A percentile compares a stretch with the other conserved stretches of the same genome.
Evolutionary conservation across 1,140 invertebrate species (phyloP).

Genomic region (Drosophila ananassae): DNA sequence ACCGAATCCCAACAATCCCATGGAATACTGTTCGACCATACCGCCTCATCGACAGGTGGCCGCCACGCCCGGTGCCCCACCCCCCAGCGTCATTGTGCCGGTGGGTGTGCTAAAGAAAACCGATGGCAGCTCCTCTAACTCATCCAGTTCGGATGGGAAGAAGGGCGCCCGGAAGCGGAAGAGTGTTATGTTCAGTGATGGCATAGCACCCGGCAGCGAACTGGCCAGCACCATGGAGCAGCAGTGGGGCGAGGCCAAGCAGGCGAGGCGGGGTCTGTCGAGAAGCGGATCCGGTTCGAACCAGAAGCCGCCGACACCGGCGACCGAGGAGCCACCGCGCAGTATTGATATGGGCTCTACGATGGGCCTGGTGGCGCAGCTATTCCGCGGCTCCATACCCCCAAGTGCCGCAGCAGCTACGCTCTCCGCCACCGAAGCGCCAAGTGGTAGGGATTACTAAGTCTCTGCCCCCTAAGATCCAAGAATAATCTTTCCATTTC

Average conservation of each 20-base stretch:
- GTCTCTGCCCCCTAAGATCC: neutral
- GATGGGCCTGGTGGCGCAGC: constrained; percentile 70
- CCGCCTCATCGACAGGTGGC: constrained; percentile 91
- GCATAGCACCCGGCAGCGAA: constrained; percentile 95
- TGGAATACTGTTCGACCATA: constrained; percentile 95
- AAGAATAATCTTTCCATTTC: neutral
- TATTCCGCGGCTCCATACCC: constrained; percentile 79
- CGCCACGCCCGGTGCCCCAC: constrained; percentile 85
- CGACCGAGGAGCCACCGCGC: constrained; percentile 33
- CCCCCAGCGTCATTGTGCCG: constrained; percentile 93
- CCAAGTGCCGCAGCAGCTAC: constrained; percentile 72
- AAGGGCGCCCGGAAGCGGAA: constrained; percentile 85
- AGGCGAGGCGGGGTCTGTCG: constrained; percentile 61
- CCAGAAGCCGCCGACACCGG: constrained; percentile 72
- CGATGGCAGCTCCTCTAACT: constrained; percentile 84
- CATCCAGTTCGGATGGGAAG: constrained; percentile 79
- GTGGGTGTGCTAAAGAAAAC: constrained; percentile 92
- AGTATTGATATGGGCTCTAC: constrained; percentile 67
- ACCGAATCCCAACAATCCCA: constrained; percentile 95
- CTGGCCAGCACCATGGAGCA: constrained; percentile 88
- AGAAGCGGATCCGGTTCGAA: constrained; percentile 42
- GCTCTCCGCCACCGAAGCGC: constrained; percentile 46
- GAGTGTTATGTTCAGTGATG: constrained; percentile 96
- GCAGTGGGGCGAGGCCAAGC: constrained; percentile 76
- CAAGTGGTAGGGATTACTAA: constrained; percentile 36